phyloP scores from a whole-genome alignment of 2,888 invertebrate species.

The Luperina nickerlii region DNA sequence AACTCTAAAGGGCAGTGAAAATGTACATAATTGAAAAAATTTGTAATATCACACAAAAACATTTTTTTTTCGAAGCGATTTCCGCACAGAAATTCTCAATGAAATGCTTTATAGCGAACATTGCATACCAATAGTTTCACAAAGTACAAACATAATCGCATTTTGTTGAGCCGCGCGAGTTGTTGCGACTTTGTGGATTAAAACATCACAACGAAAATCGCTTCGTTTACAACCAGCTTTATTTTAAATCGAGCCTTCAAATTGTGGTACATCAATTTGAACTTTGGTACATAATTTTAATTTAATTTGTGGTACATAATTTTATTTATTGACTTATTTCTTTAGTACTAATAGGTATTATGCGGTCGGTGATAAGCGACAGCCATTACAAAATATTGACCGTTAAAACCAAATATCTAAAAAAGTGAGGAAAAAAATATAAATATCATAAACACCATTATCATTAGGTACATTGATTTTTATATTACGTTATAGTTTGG shows the following conservation, averaged over 20 bases:
- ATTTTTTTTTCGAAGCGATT: background rate
- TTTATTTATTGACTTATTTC: background rate
- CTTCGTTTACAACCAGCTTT: conserved; percentile 40
- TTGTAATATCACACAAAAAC: background rate
- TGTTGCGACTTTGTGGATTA: conserved; percentile 27
- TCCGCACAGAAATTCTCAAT: background rate
- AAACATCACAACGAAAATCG: conserved; percentile 44
- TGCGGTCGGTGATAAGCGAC: background rate
- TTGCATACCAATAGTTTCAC: conserved; percentile 18
- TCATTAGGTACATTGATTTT: conserved; percentile 57
- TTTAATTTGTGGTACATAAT: background rate
- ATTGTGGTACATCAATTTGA: background rate
- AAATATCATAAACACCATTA: conserved; percentile 34
- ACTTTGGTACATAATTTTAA: background rate
- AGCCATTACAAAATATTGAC: conserved; percentile 1
- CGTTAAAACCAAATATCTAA: background rate
- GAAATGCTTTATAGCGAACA: background rate
- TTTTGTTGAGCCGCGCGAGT: conserved; percentile 30
- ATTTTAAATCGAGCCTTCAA: conserved; percentile 16
- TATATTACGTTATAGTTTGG: conserved; percentile 51
- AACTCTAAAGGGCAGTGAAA: background rate
- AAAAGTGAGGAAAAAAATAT: conserved; percentile 16
- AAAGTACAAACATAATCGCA: conserved; percentile 36
- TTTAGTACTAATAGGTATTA: background rate
- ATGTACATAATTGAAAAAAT: background rate